Conservation (phyloP, 2,888 invertebrate genomes). For the Leptopilina syphax region DNA sequence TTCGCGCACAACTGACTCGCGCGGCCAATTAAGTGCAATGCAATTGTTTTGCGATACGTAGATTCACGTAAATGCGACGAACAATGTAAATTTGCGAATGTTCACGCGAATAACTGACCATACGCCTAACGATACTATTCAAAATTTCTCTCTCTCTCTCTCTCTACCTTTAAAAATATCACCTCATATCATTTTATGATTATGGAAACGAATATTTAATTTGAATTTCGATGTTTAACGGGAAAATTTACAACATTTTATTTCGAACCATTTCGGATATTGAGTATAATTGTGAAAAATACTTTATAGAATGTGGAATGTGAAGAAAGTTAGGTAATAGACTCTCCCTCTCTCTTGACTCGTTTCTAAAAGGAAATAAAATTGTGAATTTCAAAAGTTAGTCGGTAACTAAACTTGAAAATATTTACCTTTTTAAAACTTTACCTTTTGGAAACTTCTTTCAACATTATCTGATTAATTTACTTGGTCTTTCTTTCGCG, state of each 20-base stretch:
- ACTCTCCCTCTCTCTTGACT: no score
- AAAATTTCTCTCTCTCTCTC: neutral
- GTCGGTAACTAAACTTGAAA: neutral
- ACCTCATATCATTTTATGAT: no score
- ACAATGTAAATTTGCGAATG: constrained; percentile 38
- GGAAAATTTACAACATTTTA: no score
- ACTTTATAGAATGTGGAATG: no score
- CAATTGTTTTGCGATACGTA: constrained; percentile 28
- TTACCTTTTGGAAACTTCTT: neutral
- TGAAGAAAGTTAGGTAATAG: no score
- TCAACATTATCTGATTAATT: neutral
- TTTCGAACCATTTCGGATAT: no score
- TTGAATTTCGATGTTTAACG: no score
- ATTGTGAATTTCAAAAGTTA: no score
- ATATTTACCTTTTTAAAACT: neutral
- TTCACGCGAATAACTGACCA: constrained; percentile 34
- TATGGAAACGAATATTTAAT: no score
- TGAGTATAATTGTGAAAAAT: no score
- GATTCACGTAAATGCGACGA: constrained; percentile 26
- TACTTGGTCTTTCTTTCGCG: neutral
- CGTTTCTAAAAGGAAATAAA: no score
- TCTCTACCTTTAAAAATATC: neutral
- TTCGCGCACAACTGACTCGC: constrained; percentile 32
- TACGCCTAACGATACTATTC: constrained; percentile 24
- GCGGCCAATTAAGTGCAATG: constrained; percentile 32